These are phyloP conservation scores for Macrobrachium rosenbergii DNA, from an alignment of 1,140 invertebrate species.

Conservation along the genomic window DNA sequence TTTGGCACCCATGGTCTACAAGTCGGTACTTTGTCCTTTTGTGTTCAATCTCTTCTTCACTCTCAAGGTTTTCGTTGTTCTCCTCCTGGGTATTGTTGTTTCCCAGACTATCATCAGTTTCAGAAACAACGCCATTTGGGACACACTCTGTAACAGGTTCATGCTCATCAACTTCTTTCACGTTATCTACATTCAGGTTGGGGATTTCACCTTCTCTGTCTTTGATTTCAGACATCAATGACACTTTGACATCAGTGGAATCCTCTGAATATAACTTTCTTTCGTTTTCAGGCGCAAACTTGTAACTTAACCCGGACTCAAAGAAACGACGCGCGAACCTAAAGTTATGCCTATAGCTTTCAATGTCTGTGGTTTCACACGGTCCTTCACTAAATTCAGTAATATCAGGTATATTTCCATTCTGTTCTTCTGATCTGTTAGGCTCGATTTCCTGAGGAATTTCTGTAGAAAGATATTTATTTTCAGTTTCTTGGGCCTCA, in stretches of 20 bases:
- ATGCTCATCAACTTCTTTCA: too few relatives aligned
- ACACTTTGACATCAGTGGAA: neutral
- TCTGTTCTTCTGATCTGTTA: too few relatives aligned
- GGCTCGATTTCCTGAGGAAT: too few relatives aligned
- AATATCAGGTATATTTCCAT: neutral
- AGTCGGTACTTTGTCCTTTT: neutral
- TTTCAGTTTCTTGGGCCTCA: too few relatives aligned
- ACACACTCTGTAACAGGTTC: too few relatives aligned
- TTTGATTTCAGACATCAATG: too few relatives aligned
- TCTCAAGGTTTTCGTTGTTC: neutral
- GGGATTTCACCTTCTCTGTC: too few relatives aligned
- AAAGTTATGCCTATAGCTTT: conserved; percentile 38
- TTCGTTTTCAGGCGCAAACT: neutral
- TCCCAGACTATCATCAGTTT: neutral
- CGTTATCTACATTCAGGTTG: too few relatives aligned
- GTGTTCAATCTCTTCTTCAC: neutral
- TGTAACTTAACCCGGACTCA: conserved; percentile 7
- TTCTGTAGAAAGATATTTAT: too few relatives aligned
- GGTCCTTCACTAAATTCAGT: neutral
- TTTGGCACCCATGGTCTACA: conserved; percentile 36
- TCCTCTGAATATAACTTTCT: neutral
- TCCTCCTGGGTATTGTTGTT: neutral
- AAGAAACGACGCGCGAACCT: conserved; percentile 18
- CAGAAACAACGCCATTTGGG: too few relatives aligned
- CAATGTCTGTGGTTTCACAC: neutral